Conservation (phyloP, 2,888 invertebrate species). For the Amiota communis region DNA sequence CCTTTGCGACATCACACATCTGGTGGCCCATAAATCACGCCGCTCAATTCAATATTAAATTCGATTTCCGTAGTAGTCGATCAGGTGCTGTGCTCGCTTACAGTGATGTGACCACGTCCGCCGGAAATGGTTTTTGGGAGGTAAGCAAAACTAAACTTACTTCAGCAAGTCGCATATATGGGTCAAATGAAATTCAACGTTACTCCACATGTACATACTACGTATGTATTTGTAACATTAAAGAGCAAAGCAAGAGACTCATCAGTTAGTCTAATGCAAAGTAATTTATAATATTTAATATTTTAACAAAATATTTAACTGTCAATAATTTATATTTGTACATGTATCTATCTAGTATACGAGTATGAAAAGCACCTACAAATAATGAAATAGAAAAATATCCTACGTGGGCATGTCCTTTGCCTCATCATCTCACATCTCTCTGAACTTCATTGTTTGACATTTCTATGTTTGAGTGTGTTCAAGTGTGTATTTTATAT, state of each 20-base stretch:
- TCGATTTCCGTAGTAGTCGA: slow-evolving; percentile 90
- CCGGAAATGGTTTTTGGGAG: slow-evolving; percentile 90
- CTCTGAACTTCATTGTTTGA: too few species aligned
- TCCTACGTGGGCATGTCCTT: too few species aligned
- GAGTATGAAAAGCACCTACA: too few species aligned
- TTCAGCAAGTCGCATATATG: neutral
- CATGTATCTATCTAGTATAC: too few species aligned
- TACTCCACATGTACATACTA: neutral
- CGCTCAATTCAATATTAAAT: slow-evolving; percentile 83
- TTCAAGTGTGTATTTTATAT: neutral
- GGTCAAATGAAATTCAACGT: neutral
- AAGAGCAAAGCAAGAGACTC: neutral
- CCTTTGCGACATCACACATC: slow-evolving; percentile 91
- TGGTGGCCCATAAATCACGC: slow-evolving; percentile 89
- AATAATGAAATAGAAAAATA: too few species aligned
- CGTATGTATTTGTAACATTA: neutral
- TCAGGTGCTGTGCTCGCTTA: slow-evolving; percentile 89
- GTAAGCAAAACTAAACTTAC: slow-evolving; percentile 73
- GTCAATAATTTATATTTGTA: too few species aligned
- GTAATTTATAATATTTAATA: slow-evolving; percentile 2
- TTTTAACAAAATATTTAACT: neutral
- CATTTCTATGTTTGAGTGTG: too few species aligned
- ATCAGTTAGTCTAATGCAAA: too few species aligned
- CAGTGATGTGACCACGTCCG: slow-evolving; percentile 83
- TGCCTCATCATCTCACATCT: too few species aligned